Evolutionary conservation across 1,140 invertebrate genomes (phyloP).

Genomic region (Arion vulgaris): DNA sequence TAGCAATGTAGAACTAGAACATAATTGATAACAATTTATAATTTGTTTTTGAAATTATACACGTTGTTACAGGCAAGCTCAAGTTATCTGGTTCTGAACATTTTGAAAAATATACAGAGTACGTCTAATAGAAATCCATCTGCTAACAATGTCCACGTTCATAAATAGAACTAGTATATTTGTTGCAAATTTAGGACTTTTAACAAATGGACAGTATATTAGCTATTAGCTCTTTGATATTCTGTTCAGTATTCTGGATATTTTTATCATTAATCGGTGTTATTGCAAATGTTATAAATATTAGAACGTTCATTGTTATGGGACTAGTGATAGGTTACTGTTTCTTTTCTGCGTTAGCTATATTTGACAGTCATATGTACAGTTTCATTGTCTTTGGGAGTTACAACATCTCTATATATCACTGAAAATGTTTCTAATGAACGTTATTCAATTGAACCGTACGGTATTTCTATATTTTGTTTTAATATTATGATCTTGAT

Average conservation of each 20-base stretch:
- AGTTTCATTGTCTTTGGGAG: neutral
- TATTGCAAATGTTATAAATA: slow-evolving; percentile 10
- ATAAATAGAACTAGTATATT: too few species aligned
- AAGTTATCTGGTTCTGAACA: too few species aligned
- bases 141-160: too few species aligned
- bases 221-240: neutral
- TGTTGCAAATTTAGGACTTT: too few species aligned
- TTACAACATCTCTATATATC: neutral
- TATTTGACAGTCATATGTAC: neutral
- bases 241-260: neutral
- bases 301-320: slow-evolving; percentile 21
- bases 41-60: too few species aligned
- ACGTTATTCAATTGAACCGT: neutral
- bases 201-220: neutral
- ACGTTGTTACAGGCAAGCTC: too few species aligned
- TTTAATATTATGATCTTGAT: neutral
- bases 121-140: too few species aligned
- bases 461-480: neutral
- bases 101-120: too few species aligned
- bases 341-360: slow-evolving; percentile 13
- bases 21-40: too few species aligned
- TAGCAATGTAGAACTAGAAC: too few species aligned
- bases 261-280: neutral
- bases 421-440: neutral
- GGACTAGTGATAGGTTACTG: slow-evolving; percentile 11